Evolutionary conservation across 1,140 invertebrate species (phyloP).

Genomic region (Bombus fervidus): DNA sequence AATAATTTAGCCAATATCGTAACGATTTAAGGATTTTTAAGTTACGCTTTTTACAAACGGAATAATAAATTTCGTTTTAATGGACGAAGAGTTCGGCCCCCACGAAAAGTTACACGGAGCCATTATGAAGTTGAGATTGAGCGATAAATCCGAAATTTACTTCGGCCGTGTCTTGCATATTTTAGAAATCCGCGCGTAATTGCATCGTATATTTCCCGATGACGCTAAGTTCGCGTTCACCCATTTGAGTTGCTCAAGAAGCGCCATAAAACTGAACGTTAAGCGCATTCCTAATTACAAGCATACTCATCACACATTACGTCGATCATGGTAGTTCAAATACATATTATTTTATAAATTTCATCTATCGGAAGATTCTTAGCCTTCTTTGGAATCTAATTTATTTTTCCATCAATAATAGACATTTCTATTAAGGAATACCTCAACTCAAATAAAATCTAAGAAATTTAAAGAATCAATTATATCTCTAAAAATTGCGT

Average conservation of each 20-base stretch:
- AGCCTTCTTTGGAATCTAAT: not conserved
- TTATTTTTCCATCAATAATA: not conserved
- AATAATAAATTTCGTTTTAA: conserved; percentile 6
- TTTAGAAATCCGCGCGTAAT: conserved; percentile 52
- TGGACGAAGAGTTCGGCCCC: not conserved
- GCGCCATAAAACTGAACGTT: not conserved
- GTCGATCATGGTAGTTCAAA: not conserved
- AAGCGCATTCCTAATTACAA: conserved; percentile 1
- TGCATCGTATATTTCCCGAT: conserved; percentile 61
- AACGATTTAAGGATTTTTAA: not conserved
- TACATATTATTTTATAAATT: not conserved
- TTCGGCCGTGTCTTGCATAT: conserved; percentile 53
- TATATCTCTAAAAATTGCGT: too few species aligned
- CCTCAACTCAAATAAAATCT: too few species aligned
- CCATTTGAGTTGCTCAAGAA: not conserved
- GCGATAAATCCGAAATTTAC: conserved; percentile 76
- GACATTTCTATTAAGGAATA: too few species aligned
- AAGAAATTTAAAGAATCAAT: too few species aligned
- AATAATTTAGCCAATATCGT: not conserved
- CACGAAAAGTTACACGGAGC: conserved; percentile 49
- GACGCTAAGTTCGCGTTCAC: conserved; percentile 30
- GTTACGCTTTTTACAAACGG: not conserved
- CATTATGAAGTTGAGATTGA: conserved; percentile 72
- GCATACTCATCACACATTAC: not conserved
- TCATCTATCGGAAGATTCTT: not conserved